phyloP scores from a whole-genome alignment of 2,888 invertebrate genomes.

The Phragmatobia fuliginosa region DNA sequence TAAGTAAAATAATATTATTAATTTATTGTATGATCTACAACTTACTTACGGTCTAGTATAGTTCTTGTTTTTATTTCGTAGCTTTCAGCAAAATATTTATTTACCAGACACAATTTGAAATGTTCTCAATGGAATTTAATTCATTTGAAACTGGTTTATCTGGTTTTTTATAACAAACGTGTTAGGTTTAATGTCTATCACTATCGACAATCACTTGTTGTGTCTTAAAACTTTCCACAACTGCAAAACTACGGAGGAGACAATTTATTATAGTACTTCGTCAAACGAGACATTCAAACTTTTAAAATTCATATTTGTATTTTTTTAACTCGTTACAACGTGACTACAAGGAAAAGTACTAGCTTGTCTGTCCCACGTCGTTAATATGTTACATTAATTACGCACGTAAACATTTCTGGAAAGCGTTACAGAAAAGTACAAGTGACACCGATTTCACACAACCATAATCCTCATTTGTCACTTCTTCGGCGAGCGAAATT shows the following conservation, averaged over 20 bases:
- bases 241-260: constrained; percentile 12
- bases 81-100: constrained; percentile 41
- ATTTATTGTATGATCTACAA: background rate
- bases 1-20: background rate
- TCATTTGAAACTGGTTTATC: constrained; percentile 61
- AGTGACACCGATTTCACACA: constrained; percentile 68
- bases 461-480: constrained; percentile 77
- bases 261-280: constrained; percentile 2
- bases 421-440: constrained; percentile 58
- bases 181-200: constrained; percentile 34
- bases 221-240: background rate
- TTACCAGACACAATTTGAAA: constrained; percentile 48
- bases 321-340: constrained; percentile 34
- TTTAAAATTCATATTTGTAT: constrained; percentile 38
- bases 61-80: constrained; percentile 17
- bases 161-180: constrained; percentile 59
- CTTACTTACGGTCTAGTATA: background rate
- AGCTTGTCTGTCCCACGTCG: constrained; percentile 30
- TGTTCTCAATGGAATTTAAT: constrained; percentile 59
- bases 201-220: constrained; percentile 15
- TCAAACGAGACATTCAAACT: constrained; percentile 42
- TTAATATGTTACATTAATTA: constrained; percentile 50
- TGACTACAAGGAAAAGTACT: constrained; percentile 38
- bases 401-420: constrained; percentile 52
- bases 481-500: constrained; percentile 79